Evolutionary conservation across 1,140 invertebrate species (phyloP).

Genomic region (Drosophila sproati): DNA sequence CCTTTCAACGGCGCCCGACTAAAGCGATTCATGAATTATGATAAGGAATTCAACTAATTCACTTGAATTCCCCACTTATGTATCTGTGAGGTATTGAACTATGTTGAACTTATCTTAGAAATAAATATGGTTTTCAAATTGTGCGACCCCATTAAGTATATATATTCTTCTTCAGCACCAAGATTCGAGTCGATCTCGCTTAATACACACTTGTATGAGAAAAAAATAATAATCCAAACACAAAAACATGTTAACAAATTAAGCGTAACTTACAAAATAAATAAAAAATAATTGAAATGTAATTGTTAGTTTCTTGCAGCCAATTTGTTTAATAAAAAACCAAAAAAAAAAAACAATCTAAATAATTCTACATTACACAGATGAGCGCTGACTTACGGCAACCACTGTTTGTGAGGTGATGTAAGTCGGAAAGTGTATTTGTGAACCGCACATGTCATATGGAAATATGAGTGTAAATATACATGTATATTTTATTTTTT

Average conservation of each 20-base stretch:
- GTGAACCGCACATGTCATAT: not conserved
- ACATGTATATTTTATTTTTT: not conserved
- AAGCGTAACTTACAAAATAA: not conserved
- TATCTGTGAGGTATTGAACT: not conserved
- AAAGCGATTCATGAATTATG: slow-evolving; percentile 85
- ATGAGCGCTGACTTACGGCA: not conserved
- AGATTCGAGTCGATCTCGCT: no score
- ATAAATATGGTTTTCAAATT: not conserved
- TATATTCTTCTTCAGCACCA: no score
- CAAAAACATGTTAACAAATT: not conserved
- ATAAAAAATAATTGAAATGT: not conserved
- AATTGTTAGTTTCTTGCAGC: not conserved
- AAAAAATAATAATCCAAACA: no score
- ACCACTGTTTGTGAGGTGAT: not conserved
- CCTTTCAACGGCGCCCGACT: slow-evolving; percentile 85
- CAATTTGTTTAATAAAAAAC: no score
- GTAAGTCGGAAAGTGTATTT: not conserved
- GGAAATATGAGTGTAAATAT: not conserved
- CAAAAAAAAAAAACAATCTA: no score
- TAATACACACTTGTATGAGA: no score
- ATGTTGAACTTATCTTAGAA: not conserved
- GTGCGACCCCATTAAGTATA: not conserved
- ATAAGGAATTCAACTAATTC: slow-evolving; percentile 52
- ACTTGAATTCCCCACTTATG: not conserved
- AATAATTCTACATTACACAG: no score